Percentiles rank a stretch among this genome's conserved stretches.
These are phyloP conservation scores for Stomorhina lunata DNA, from an alignment of 2,888 invertebrate genomes.

Conservation along the genomic window DNA sequence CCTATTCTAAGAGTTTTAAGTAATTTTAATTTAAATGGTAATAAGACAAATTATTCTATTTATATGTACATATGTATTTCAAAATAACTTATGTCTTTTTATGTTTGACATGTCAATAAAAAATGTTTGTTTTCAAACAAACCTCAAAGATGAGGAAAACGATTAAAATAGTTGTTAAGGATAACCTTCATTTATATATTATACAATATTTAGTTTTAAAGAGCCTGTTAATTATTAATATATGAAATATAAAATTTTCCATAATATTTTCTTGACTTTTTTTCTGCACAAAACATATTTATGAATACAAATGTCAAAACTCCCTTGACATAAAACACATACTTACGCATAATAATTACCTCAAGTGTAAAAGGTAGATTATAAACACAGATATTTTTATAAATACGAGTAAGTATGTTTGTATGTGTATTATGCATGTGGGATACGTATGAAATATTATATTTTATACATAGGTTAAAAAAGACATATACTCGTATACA, in stretches of 20 bases:
- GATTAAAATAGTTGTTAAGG: not conserved
- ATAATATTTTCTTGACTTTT: not conserved
- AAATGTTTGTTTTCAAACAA: not conserved
- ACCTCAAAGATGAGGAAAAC: not conserved
- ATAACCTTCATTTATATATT: not conserved
- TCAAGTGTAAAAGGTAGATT: not conserved
- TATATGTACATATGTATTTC: too few species aligned
- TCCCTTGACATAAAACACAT: conserved; percentile 33
- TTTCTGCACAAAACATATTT: not conserved
- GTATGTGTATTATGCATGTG: not conserved
- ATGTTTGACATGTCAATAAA: too few species aligned
- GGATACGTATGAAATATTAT: too few species aligned
- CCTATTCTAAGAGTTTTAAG: too few species aligned
- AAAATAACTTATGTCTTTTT: too few species aligned
- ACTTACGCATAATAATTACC: conserved; percentile 6
- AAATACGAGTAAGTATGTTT: not conserved
- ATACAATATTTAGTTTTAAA: too few species aligned
- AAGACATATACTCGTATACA: too few species aligned
- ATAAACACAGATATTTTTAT: not conserved
- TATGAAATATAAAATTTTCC: not conserved
- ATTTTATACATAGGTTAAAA: too few species aligned
- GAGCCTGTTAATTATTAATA: not conserved
- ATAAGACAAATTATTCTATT: too few species aligned
- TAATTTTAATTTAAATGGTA: too few species aligned
- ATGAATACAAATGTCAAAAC: conserved; percentile 22